A percentile compares a stretch with the other conserved stretches of the same genome.
Evolutionary conservation across 2,113 vertebrate genomes (phyloP).

Genomic region (Poicephalus gulielmi): DNA sequence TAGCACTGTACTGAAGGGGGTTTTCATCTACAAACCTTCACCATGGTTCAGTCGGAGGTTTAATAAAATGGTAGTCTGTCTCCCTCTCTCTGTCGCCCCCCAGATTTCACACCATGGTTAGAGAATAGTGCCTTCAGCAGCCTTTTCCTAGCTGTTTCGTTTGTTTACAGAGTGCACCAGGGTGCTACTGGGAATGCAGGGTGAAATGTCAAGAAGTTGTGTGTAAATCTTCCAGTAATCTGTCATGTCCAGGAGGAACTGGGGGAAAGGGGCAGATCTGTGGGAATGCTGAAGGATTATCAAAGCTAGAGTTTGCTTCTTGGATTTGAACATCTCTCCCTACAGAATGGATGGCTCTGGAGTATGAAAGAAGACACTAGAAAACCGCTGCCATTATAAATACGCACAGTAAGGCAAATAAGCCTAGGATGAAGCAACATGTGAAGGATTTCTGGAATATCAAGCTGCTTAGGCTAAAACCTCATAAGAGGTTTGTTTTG

Average conservation of each 20-base stretch:
- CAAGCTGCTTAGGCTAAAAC: not conserved
- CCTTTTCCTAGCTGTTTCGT: not conserved
- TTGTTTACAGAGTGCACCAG: not conserved
- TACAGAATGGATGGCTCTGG: not conserved
- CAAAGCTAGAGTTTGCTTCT: not conserved
- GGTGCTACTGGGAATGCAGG: not conserved
- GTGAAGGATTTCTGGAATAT: not conserved
- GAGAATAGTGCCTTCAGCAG: not conserved
- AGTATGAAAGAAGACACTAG: not conserved
- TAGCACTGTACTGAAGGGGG: not conserved
- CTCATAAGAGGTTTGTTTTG: not conserved
- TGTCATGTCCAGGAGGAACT: not conserved
- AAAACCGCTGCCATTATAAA: not conserved
- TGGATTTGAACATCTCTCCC: not conserved
- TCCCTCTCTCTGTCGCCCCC: not conserved
- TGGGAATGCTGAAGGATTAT: not conserved
- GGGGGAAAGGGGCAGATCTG: not conserved
- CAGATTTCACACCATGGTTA: not conserved
- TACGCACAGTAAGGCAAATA: not conserved
- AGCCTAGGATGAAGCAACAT: not conserved
- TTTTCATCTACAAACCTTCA: not conserved
- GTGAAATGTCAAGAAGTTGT: not conserved
- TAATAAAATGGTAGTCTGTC: not conserved
- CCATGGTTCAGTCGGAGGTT: not conserved
- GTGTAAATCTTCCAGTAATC: not conserved